These are phyloP conservation scores for Lineus longissimus DNA, from an alignment of 1,140 invertebrate species.

Conservation along the genomic window DNA sequence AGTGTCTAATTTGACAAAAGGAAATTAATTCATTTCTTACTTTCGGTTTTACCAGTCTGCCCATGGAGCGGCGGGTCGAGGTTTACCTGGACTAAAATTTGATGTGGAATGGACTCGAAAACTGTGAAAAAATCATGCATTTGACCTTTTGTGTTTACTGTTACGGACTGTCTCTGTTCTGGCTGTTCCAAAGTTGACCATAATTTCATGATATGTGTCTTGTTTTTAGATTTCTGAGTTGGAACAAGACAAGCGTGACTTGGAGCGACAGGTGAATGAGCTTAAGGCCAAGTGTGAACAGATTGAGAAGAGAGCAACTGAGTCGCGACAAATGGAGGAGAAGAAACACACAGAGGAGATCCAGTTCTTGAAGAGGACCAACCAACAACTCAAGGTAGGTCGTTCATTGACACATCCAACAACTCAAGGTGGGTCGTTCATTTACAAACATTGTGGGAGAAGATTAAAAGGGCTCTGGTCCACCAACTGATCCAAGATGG, in stretches of 20 bases:
- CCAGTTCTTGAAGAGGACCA: constrained; percentile 85
- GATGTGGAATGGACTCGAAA: no score
- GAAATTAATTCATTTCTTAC: no score
- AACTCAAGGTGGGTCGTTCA: background rate
- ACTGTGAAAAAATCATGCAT: no score
- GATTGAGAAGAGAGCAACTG: constrained; percentile 76
- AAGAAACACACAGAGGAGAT: constrained; percentile 89
- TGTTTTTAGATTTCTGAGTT: constrained; percentile 59
- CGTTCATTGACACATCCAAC: background rate
- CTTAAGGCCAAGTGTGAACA: constrained; percentile 80
- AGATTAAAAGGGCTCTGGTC: background rate
- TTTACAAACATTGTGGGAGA: background rate
- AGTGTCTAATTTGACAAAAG: no score
- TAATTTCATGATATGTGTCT: background rate
- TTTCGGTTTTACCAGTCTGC: no score
- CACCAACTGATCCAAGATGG: background rate
- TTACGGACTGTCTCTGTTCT: background rate
- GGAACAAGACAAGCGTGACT: constrained; percentile 65
- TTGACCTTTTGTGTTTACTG: no score
- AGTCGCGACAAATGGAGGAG: constrained; percentile 79
- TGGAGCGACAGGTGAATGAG: constrained; percentile 77
- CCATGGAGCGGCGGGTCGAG: no score
- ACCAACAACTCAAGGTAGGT: constrained; percentile 82
- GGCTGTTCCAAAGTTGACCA: background rate
- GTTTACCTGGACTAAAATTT: no score